Evolutionary conservation across 2,797 vertebrate genomes (phyloP), one percentile per base, ranked within the genome.

Genomic region (Heliangelus exortis): DNA sequence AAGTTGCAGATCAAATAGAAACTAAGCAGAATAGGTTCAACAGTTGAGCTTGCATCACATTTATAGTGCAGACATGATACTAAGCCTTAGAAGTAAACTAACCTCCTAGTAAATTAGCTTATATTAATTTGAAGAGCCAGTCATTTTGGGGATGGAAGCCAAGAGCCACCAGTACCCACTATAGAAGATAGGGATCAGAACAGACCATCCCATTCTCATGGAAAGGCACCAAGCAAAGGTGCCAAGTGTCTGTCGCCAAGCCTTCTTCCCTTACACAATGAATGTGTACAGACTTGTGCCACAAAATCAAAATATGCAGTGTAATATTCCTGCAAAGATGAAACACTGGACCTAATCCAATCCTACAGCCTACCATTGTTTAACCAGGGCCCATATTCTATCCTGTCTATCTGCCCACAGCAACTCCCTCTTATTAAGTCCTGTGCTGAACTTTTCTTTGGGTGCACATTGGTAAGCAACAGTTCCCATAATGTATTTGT

Each of bases 151-250:
- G 12, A 50, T 18, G 29, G 31, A 90, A 59, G 51, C 25, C 57
- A 76, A 89, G 68, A 87, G 21, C 19, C 25, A 57, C 29, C 21
- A 69, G n/a, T 23, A 66, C 68, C 43, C 67, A 78, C 21, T 47
- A 80, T 2, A 0, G 34, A 26, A 85, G 90, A 75, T 1, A 3
- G 5, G 5, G 36, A 53, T 77, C 65, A 63, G 14, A 93, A 74
- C 8, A 88, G 39, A 59, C 3, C 17, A 41, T 29, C 34, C 4
- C 17, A 15, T 80, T 85, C 78, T 50, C 28, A 78, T 2, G 5
- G 25, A 78, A 20, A 33, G 13, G 14, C 0, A 2, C 1, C 3
- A 73, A 0, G 1, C 13, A 5, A 73, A 43, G 4, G 7, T 16
- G 57, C 12, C 19, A 69, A 48, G 39, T 29, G 31, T 7, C 1